A percentile compares a stretch with the other conserved stretches of the same genome.
These are phyloP conservation scores for Mythimna vitellina DNA, from an alignment of 2,888 invertebrate genomes.

Conservation along the genomic window DNA sequence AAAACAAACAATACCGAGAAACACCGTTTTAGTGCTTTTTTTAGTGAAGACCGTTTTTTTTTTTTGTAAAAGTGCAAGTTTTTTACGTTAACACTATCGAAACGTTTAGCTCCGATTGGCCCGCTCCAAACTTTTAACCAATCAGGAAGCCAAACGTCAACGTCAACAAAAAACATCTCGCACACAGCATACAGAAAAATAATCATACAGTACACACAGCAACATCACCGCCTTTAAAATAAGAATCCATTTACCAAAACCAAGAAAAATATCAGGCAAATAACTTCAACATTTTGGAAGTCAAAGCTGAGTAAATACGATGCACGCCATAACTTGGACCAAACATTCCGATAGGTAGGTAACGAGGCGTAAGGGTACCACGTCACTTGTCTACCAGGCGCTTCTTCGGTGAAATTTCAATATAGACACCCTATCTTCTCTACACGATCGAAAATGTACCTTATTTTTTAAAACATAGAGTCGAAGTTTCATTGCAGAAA, in stretches of 20 bases:
- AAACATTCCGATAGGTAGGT: slow-evolving; percentile 62
- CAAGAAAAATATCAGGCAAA: slow-evolving; percentile 31
- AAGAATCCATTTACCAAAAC: background rate
- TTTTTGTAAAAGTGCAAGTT: too few relatives aligned
- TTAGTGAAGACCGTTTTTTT: too few relatives aligned
- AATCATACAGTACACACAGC: background rate
- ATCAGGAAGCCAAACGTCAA: too few relatives aligned
- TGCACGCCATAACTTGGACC: slow-evolving; percentile 56
- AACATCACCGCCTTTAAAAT: background rate
- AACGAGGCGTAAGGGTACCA: slow-evolving; percentile 73
- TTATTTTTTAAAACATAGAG: slow-evolving; percentile 29
- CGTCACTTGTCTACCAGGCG: slow-evolving; percentile 73
- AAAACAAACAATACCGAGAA: too few relatives aligned
- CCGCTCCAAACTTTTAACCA: too few relatives aligned
- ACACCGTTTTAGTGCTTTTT: too few relatives aligned
- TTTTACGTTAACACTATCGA: too few relatives aligned
- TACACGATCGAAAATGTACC: slow-evolving; percentile 48
- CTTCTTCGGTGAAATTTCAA: slow-evolving; percentile 77
- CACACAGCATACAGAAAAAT: background rate
- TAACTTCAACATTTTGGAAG: slow-evolving; percentile 12
- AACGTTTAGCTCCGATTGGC: too few relatives aligned
- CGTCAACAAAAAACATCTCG: too few relatives aligned
- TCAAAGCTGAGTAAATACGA: slow-evolving; percentile 28
- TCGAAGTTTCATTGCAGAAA: slow-evolving; percentile 7
- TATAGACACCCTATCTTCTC: slow-evolving; percentile 59